Conservation (phyloP, 2,797 vertebrate species). For the Artibeus jamaicensis region DNA sequence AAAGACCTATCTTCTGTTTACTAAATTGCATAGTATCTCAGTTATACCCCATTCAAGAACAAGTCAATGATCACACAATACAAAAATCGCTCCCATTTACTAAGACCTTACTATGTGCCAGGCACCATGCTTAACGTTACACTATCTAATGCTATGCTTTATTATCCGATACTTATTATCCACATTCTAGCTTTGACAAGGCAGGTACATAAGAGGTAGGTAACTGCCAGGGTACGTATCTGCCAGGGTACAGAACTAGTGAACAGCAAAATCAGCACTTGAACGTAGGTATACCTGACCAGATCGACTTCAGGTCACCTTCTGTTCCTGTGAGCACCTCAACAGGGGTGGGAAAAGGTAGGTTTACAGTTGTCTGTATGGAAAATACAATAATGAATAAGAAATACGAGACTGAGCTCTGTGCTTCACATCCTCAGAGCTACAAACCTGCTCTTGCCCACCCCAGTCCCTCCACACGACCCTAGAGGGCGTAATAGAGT, state of each 20-base stretch:
- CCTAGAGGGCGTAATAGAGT: background rate
- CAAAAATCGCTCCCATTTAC: background rate
- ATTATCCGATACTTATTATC: background rate
- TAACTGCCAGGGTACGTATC: background rate
- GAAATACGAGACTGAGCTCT: background rate
- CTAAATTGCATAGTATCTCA: background rate
- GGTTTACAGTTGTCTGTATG: background rate
- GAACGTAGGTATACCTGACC: background rate
- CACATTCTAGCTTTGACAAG: conserved; percentile 3
- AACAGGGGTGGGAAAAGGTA: background rate
- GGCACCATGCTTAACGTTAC: background rate
- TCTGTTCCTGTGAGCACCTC: too few relatives aligned
- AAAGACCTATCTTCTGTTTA: background rate
- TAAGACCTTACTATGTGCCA: background rate
- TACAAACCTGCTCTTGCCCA: background rate
- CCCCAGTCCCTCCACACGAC: background rate
- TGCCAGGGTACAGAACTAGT: background rate
- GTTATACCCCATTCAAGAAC: background rate
- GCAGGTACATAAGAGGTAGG: background rate
- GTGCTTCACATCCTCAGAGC: background rate
- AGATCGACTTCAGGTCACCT: background rate
- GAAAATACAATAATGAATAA: background rate
- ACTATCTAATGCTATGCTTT: background rate
- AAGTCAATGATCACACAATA: background rate
- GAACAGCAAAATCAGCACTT: background rate